Base-by-base conservation (phyloP, 2,113 vertebrate species). In the Cynopterus brachyotis region DNA sequence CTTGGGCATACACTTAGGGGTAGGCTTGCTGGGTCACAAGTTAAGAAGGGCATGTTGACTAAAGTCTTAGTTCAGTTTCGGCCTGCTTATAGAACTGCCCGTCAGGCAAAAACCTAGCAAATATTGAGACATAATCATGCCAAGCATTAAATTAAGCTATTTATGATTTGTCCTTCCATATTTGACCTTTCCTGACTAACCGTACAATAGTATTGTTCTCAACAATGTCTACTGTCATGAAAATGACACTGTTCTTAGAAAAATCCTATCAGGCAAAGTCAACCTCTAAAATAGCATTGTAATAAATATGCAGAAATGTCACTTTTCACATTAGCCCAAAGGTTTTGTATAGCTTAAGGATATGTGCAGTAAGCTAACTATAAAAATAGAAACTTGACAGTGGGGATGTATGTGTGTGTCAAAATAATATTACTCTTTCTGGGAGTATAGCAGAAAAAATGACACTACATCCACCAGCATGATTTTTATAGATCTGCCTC, bases 341-440 rank as follows among this genome's bases (percentile, higher is more conserved):
- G 99, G 98, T 99, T 99, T 98, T 98, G 98, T 98, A 98, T 98
- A 98, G 98, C 99, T 99, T 98, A 98, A 98, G 98, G 98, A 98
- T 98, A 98, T 98, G 98, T 98, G 98, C 98, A 98, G 98, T 97
- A 98, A 98, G 98, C 98, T 98, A 97, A 98, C 98, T 98, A 98
- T 98, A 99, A 99, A 99, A 99, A 99, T 99, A 99, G 98, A 98
- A 98, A 96, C 96, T 98, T 98, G 98, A 98, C 99, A 98, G 98
- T 98, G 96, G 98, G 98, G 98, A 98, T 99, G 98, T 98, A 98
- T 98, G 98, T 99, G 98, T 93, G 92, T 99, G 99, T 99, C 98
- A 99, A 98, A 99, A 99, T 99, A 99, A 99, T 98, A 99, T 99
- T 99, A 98, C 98, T 99, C 98, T 98, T 99, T 98, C 98, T 98